Evolutionary conservation across 64 coral and sea anemone genomes (phyloP).

Genomic region (Stichodactyla mertensii): DNA sequence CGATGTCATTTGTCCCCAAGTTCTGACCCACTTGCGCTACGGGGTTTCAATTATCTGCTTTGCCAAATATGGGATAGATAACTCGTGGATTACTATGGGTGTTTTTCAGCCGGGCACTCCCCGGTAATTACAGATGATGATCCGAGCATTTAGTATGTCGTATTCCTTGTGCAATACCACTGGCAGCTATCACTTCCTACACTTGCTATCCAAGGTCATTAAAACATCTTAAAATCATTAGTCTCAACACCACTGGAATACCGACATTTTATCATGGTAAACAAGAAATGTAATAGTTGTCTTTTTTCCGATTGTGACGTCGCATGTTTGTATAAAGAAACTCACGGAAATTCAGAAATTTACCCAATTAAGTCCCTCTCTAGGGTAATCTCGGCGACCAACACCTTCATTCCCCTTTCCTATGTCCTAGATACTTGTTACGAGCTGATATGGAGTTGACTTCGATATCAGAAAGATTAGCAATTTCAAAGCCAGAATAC

Average conservation of each 20-base stretch:
- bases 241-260: background rate
- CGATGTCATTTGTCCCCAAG: too few species aligned
- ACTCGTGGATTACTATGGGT: background rate
- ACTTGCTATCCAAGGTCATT: background rate
- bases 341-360: constrained; percentile 1
- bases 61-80: too few species aligned
- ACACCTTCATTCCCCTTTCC: background rate
- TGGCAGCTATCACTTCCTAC: background rate
- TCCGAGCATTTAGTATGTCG: background rate
- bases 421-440: background rate
- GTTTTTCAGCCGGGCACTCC: background rate
- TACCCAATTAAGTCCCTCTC: background rate
- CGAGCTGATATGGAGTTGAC: background rate
- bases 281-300: background rate
- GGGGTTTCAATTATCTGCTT: too few species aligned
- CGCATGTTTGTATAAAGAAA: background rate
- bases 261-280: background rate
- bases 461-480: background rate
- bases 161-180: background rate
- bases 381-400: background rate
- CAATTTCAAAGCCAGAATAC: background rate
- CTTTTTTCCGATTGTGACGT: background rate
- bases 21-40: too few species aligned
- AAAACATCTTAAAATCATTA: background rate
- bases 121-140: background rate